Evolutionary conservation across 2,797 vertebrate genomes (phyloP), one percentile per base, ranked within the genome.

Genomic region (Aeoliscus strigatus): DNA sequence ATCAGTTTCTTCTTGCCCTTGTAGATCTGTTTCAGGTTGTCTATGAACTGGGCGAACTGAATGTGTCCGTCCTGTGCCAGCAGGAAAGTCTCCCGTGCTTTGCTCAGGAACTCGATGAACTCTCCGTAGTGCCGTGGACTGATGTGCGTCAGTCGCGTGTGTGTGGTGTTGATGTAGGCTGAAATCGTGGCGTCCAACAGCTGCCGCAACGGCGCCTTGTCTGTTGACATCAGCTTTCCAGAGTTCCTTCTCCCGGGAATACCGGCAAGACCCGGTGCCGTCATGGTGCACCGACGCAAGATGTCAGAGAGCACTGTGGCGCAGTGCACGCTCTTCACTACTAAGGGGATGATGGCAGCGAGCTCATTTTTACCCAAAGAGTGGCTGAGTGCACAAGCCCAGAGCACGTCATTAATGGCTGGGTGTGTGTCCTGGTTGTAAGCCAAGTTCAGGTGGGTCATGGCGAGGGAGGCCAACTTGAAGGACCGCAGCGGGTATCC

Each of bases 1-100:
- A 98, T 98, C 64, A 98, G 90, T 83, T 98, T 98, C 88, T 98
- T 97, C 87, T 98, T 98, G 87, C 95, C 95, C 87, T 98, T 98
- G 84, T 98, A 98, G 83, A 96, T 98, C 84, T 98, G 95, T 83
- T 98, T 98, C 70, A 98, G 93, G 90, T 97, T 97, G 90, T 98
- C 94, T 78, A 98, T 96, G 83, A 98, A 98, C 78, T 98, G 95
- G 79, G 93, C 93, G 0, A 98, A 98, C 84, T 98, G 94, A 70
- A 97, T 91, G 81, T 96, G 91, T 60, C 95, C 95, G 1, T 98
- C 95, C 82, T 97, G 95, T 1, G 94, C 94, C 77, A 98, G 82
- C 55, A 98, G 88, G 74, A 98, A 98, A 53, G 95, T 97, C 80
- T 94, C 94, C 39, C 93, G 86, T 15, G 95, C 95, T 85, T 97